phyloP scores from a whole-genome alignment of 2,888 invertebrate genomes.

The Flexamia atlantica region DNA sequence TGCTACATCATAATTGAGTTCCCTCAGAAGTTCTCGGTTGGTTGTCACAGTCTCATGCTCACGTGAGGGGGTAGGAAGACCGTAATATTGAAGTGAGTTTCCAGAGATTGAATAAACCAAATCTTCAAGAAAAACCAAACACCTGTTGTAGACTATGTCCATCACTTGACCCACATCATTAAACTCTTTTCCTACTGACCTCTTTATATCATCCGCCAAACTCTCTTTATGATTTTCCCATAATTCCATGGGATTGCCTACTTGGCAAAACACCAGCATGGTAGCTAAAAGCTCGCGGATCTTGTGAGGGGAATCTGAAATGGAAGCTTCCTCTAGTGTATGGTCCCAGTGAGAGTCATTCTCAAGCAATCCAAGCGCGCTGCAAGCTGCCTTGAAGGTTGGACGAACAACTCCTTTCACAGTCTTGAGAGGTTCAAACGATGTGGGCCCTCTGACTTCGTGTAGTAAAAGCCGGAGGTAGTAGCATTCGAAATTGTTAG shows the following conservation, averaged over 20 bases:
- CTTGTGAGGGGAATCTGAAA: slow-evolving; percentile 64
- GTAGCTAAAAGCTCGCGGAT: slow-evolving; percentile 63
- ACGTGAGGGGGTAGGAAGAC: slow-evolving; percentile 59
- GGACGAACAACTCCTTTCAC: slow-evolving; percentile 69
- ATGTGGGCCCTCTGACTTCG: slow-evolving; percentile 70
- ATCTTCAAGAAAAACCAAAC: slow-evolving; percentile 65
- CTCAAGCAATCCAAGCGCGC: slow-evolving; percentile 69
- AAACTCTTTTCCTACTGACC: slow-evolving; percentile 11
- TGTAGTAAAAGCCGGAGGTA: slow-evolving; percentile 69
- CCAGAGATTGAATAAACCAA: slow-evolving; percentile 1
- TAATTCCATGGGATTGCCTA: slow-evolving; percentile 67
- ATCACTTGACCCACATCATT: slow-evolving; percentile 42
- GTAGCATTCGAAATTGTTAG: slow-evolving; percentile 66
- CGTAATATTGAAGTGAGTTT: slow-evolving; percentile 59
- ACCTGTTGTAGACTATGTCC: slow-evolving; percentile 69
- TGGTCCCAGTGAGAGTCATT: slow-evolving; percentile 71
- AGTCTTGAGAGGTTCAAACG: slow-evolving; percentile 71
- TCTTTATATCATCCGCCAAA: not conserved
- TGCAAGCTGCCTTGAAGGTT: slow-evolving; percentile 69
- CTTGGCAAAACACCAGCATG: slow-evolving; percentile 61
- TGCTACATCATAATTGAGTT: not conserved
- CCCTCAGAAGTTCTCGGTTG: slow-evolving; percentile 42
- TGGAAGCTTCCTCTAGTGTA: slow-evolving; percentile 70
- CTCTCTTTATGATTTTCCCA: slow-evolving; percentile 43
- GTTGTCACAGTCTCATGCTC: slow-evolving; percentile 28